Evolutionary conservation across 2,113 vertebrate genomes (phyloP), one percentile per base, ranked within the genome.

Genomic region (Pagrus major): DNA sequence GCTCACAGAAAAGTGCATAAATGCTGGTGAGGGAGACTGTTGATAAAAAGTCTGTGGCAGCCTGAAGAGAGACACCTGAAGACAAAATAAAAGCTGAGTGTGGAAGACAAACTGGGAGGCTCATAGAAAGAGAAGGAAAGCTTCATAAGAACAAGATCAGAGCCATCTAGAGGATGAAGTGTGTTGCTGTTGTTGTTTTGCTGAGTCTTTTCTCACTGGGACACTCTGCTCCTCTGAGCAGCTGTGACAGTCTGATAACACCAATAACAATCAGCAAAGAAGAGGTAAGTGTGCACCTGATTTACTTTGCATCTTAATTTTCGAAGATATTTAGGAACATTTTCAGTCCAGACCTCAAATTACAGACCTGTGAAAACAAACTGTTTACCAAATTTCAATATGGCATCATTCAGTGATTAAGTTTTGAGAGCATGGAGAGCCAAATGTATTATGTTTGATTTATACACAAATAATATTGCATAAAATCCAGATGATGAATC

Each of bases 191-290:
- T 29, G 61, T 54, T 8, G 55, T 85, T 35, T 23, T 87, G n/a
- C 80, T 92, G 47, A 83, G 83, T 60, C 80, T 94, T 6, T 33
- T 91, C 46, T 86, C 86, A 3, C 9, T 56, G 81, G 85, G 86
- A 70, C 14, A 1, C 6, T 55, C 72, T 3, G 89, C 81, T 70
- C 86, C 90, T 49, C 14, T 83, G 37, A 76, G 21, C 55, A 9
- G 29, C 80, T 94, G 92, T 71, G 88, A 91, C 3, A 21, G 12
- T 60, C 60, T 91, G 76, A 0, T 90, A 0, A 89, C 83, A 73
- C 91, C 89, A 8, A 80, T 90, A 58, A 21, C 69, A 9, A 6
- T 90, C 81, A 83, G 66, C 69, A 76, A n/a, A 1, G 78, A 87
- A 42, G 60, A 88, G 1, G 92, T 93, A 84, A 87, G 93, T 89